These are phyloP conservation scores for Muscidifurax raptorellus DNA, from an alignment of 1,140 invertebrate species.

Conservation along the genomic window DNA sequence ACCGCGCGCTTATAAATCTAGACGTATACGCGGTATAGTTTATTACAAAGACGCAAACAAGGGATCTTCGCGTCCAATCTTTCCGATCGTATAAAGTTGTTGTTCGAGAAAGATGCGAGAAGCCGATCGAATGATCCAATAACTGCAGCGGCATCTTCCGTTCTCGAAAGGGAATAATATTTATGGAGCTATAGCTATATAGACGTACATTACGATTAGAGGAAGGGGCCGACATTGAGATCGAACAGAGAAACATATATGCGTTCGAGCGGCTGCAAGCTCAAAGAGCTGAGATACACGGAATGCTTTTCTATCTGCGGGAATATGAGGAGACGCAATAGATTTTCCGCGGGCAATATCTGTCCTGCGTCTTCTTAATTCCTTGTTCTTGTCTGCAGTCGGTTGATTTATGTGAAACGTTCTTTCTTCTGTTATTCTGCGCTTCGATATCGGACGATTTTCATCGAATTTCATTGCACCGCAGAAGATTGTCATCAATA, in stretches of 20 bases:
- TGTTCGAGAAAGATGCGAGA: background rate
- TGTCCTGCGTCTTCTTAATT: background rate
- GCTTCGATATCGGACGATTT: background rate
- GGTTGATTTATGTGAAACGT: background rate
- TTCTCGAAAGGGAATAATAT: conserved; percentile 37
- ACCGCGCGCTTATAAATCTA: background rate
- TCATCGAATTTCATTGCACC: too few species aligned
- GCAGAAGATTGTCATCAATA: background rate
- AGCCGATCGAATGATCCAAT: background rate
- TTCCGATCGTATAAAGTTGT: too few species aligned
- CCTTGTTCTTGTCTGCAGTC: background rate
- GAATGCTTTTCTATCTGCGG: conserved; percentile 1
- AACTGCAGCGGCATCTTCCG: background rate
- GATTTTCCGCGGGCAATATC: conserved; percentile 4
- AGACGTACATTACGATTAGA: conserved; percentile 2
- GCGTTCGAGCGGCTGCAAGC: background rate
- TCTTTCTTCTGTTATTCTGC: background rate
- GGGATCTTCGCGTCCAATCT: background rate
- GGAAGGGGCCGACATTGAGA: conserved; percentile 31
- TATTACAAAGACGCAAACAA: too few species aligned
- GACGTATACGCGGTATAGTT: background rate
- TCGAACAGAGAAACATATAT: conserved; percentile 23
- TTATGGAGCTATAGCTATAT: conserved; percentile 20
- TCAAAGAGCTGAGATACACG: background rate
- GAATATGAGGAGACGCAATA: background rate